These are phyloP conservation scores for Leucophenga maculata DNA, from an alignment of 2,888 invertebrate species.

Conservation along the genomic window DNA sequence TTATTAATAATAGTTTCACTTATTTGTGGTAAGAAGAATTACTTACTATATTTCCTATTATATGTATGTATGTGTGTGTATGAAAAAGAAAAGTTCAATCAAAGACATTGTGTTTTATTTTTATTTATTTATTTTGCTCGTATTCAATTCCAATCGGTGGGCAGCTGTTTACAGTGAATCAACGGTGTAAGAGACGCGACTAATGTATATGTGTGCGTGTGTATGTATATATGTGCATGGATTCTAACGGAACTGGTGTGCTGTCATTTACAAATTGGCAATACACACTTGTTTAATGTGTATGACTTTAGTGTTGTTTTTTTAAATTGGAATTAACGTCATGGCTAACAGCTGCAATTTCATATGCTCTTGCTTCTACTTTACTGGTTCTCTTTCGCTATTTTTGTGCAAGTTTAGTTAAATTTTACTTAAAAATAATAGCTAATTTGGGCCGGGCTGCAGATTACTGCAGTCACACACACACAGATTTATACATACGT, in stretches of 20 bases:
- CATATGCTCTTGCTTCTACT: too few relatives aligned
- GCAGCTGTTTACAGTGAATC: not conserved
- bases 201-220: slow-evolving; percentile 28
- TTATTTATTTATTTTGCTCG: not conserved
- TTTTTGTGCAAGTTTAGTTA: too few relatives aligned
- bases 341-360: too few relatives aligned
- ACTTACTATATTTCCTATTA: slow-evolving; percentile 40
- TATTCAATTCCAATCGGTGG: not conserved
- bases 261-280: slow-evolving; percentile 17
- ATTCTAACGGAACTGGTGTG: slow-evolving; percentile 38
- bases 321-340: too few relatives aligned
- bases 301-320: slow-evolving; percentile 20
- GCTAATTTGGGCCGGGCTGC: too few relatives aligned
- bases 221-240: slow-evolving; percentile 38
- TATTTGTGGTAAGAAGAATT: slow-evolving; percentile 49
- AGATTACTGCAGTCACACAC: not conserved
- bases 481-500: not conserved
- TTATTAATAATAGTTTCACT: slow-evolving; percentile 45
- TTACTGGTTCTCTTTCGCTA: too few relatives aligned
- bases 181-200: not conserved
- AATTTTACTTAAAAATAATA: too few relatives aligned
- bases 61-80: slow-evolving; percentile 40
- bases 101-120: not conserved
- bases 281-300: slow-evolving; percentile 15
- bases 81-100: not conserved